Base-by-base conservation (phyloP, 2,888 invertebrate genomes). In the Pyrochroa serraticornis region DNA sequence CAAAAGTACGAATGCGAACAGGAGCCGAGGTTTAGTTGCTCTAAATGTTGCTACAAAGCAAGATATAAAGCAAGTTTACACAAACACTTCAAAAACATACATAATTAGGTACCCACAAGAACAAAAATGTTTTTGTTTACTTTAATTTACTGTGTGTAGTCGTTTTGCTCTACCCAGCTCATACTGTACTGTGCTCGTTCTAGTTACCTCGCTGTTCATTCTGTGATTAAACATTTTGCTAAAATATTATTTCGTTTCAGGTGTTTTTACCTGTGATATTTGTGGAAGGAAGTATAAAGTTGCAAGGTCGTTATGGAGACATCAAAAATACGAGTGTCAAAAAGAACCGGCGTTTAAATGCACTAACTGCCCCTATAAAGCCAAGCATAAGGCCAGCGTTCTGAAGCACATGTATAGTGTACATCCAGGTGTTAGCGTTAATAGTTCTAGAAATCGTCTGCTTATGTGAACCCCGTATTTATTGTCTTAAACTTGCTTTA, bases 301-400 rank as follows among this genome's bases (percentile, higher is more conserved):
- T 6, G 57, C 53, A 36, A 56, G 64, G 38, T 67, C 66, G 1
- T 37, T 67, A 13, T 65, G 66, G 60, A 44, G 64, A 7, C 69
- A 69, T 37, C 56, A 48, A 22, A 65, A 65, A 39, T 63, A 56
- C 42, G 67, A 68, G 39, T 70, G 70, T 50, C 59, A 65, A 41
- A 90, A 90, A 73, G 86, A 89, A 60, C 90, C 90, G 0, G 83
- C 87, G 56, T 90, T 90, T 80, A 87, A 87, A 60, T 91, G 90
- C 71, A 88, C 89, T 14, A 86, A 88, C 75, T 91, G 91, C 79
- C 83, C 86, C 31, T 91, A 91, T 81, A 84, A 84, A 70, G 89
- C 90, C 63, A 87, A 90, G 72, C 90, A 91, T 75, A 82, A 90
- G 43, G 89, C 90, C 91, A 91, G 43, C 31, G 13, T 49, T 3